Base-by-base conservation (phyloP, 2,797 vertebrate species). In the Chlorospingus semifuscus region DNA sequence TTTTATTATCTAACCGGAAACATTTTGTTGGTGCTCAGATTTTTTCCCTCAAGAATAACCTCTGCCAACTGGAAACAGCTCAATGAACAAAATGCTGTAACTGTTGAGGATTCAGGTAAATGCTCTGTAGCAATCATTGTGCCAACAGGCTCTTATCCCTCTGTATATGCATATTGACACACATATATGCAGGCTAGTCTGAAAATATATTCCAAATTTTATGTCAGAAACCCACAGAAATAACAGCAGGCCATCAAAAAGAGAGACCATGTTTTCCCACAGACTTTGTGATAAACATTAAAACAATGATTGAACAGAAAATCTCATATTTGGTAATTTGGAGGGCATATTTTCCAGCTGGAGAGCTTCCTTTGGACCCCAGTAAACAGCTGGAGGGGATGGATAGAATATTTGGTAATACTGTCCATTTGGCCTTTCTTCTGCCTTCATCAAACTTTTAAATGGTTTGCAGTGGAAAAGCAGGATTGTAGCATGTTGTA, bases 1-100 rank as follows among this genome's bases (percentile, higher is more conserved):
- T 86, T 97, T 97, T 96, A 97, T 96, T 96, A 97, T 97, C 96
- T 98, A 97, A 97, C 92, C 21, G 44, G 96, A 97, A 97, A 97
- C 97, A 96, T 97, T 98, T 96, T 97, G 96, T 95, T 97, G 96
- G 95, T 95, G 95, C 96, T 97, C 82, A 93, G 78, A 94, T 70
- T 93, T 95, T 95, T 94, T 95, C 96, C 96, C 97, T 69, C 50
- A 87, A 94, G 96, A 90, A 90, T 96, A 96, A 95, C 41, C 94
- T 94, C 84, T 97, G 97, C 97, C 97, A 98, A 44, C 56, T 91
- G 77, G 90, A 87, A 96, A 83, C 53, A 59, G 91, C 71, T 94
- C 93, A 95, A 66, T 76, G 90, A 96, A 82, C 61, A 90, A 83
- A 95, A 96, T 8, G 74, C 60, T 68, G 30, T 56, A 93, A 78